phyloP scores from a whole-genome alignment of 2,888 invertebrate species.

The Yponomeuta evonymella region DNA sequence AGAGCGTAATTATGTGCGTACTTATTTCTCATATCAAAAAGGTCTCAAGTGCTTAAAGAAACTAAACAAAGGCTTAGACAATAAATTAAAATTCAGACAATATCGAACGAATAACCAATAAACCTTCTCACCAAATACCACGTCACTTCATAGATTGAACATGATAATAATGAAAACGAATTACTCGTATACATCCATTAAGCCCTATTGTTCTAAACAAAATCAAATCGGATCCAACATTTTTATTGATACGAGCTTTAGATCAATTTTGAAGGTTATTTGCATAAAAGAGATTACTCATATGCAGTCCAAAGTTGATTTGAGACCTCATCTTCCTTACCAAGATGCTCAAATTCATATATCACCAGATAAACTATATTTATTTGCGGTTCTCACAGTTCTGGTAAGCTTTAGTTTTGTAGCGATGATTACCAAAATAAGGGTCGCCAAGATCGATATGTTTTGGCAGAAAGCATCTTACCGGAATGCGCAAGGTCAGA shows the following conservation, averaged over 20 bases:
- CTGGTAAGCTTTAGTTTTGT: background rate
- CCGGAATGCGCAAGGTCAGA: constrained; percentile 17
- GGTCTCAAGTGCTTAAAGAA: background rate
- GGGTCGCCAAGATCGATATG: background rate
- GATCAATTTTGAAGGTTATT: background rate
- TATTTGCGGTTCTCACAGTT: background rate
- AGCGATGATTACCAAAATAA: background rate
- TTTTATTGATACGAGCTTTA: background rate
- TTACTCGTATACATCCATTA: background rate
- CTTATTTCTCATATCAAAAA: too few relatives aligned
- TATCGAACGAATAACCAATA: background rate
- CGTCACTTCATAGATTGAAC: background rate
- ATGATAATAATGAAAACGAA: background rate
- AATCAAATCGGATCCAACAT: background rate
- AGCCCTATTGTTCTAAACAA: background rate
- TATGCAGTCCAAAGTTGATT: background rate
- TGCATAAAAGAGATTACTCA: background rate
- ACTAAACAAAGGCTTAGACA: background rate
- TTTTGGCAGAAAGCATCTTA: background rate
- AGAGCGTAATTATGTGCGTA: too few relatives aligned
- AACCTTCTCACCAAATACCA: background rate
- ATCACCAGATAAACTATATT: background rate
- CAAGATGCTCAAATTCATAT: background rate
- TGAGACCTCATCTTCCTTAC: background rate
- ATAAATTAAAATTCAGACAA: background rate